Conservation (phyloP, 2,113 vertebrate species). For the Grallaria varia region DNA sequence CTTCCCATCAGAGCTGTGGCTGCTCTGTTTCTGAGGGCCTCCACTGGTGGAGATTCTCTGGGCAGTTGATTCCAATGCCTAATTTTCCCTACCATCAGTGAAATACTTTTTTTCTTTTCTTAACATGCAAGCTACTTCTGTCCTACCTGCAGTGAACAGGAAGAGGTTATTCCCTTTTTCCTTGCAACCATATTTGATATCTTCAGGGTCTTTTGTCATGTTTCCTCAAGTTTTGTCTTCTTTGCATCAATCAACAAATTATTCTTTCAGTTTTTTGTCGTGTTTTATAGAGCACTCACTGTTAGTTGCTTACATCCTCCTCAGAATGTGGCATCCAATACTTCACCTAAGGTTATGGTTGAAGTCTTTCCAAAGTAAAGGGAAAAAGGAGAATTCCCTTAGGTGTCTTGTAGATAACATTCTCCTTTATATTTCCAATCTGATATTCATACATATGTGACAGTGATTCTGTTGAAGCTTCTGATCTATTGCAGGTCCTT, state of each 20-base stretch:
- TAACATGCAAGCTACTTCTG: neutral
- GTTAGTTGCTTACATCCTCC: fast-evolving
- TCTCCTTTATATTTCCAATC: neutral
- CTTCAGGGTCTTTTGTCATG: neutral
- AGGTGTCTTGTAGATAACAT: neutral
- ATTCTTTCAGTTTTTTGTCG: neutral
- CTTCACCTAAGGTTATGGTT: neutral
- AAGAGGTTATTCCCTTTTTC: neutral
- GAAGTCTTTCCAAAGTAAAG: neutral
- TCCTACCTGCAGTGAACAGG: neutral
- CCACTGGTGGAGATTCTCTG: neutral
- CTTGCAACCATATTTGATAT: neutral
- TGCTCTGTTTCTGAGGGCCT: neutral
- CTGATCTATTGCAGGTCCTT: neutral
- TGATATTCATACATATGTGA: neutral
- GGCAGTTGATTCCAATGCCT: neutral
- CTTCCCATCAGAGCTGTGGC: neutral
- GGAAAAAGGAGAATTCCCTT: neutral
- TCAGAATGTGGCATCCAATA: neutral
- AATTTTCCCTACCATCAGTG: neutral
- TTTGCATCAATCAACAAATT: neutral
- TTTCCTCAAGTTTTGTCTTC: neutral
- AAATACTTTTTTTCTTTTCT: neutral
- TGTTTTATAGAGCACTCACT: neutral
- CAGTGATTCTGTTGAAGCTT: neutral